phyloP scores from a whole-genome alignment of 2,888 invertebrate genomes.

The Periphyllus acericola region DNA sequence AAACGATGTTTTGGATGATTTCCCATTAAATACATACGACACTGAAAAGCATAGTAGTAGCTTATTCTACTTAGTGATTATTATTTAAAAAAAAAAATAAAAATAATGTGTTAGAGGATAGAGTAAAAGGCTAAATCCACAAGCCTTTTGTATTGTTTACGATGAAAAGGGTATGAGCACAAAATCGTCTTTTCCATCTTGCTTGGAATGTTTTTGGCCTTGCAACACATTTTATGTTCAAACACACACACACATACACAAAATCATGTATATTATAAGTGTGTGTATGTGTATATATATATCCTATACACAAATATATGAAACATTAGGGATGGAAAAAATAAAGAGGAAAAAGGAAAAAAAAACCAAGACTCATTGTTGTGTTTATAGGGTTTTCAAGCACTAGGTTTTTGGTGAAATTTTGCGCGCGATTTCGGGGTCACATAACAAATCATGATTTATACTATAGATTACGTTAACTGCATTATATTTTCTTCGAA shows the following conservation, averaged over 20 bases:
- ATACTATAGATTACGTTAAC: conserved; percentile 61
- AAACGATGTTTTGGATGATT: neutral
- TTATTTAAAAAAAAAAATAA: neutral
- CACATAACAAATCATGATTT: conserved; percentile 60
- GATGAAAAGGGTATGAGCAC: conserved; percentile 19
- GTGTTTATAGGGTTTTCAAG: conserved; percentile 47
- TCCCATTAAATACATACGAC: neutral
- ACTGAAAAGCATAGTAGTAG: neutral
- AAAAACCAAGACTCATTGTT: conserved; percentile 55
- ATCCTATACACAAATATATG: neutral
- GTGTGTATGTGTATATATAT: neutral
- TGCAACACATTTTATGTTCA: neutral
- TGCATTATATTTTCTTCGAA: conserved; percentile 57
- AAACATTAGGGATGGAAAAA: conserved; percentile 14
- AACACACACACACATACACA: neutral
- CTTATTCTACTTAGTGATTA: neutral
- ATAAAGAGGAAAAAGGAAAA: conserved; percentile 11
- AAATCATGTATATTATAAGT: neutral
- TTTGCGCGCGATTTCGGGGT: conserved; percentile 26
- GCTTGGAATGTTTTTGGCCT: conserved; percentile 20
- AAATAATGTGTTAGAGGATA: neutral
- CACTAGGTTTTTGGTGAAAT: conserved; percentile 51
- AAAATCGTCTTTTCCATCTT: conserved; percentile 52
- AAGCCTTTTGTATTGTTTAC: conserved; percentile 30
- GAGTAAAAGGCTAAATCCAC: conserved; percentile 21